Evolutionary conservation across 2,888 invertebrate species (phyloP).

Genomic region (Leucophenga montana): DNA sequence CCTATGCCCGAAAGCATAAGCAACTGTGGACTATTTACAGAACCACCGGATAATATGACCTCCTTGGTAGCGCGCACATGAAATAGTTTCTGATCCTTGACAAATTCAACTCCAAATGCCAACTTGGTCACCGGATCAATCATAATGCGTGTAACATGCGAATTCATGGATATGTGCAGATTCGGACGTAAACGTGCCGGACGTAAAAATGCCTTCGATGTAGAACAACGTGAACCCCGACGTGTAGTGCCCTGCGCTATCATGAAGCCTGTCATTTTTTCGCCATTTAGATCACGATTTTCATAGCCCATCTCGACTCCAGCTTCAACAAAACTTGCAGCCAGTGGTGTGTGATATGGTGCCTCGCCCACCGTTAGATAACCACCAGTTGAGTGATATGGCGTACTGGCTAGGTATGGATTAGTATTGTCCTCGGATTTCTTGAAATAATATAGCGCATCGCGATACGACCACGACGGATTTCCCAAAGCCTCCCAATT

Average conservation of each 20-base stretch:
- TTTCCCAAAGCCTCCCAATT: conserved; percentile 90
- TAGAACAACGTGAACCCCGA: conserved; percentile 88
- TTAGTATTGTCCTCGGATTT: conserved; percentile 94
- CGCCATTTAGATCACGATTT: conserved; percentile 90
- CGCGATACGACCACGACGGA: conserved; percentile 89
- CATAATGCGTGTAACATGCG: conserved; percentile 84
- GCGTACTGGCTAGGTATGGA: conserved; percentile 85
- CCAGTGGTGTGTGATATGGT: conserved; percentile 88
- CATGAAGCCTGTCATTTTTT: conserved; percentile 90
- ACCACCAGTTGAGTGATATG: conserved; percentile 86
- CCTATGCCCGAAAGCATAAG: conserved; percentile 95
- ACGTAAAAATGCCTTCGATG: conserved; percentile 89
- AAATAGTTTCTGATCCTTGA: conserved; percentile 82
- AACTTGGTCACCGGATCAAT: conserved; percentile 83
- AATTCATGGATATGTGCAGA: conserved; percentile 87
- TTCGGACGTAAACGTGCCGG: conserved; percentile 87
- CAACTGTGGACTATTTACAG: conserved; percentile 94
- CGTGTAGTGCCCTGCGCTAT: conserved; percentile 87
- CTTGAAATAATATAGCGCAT: conserved; percentile 88
- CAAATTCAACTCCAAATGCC: conserved; percentile 88
- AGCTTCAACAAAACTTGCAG: conserved; percentile 86
- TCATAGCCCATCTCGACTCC: conserved; percentile 89
- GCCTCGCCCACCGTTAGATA: conserved; percentile 89
- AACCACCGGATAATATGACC: conserved; percentile 91
- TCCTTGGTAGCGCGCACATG: conserved; percentile 86